Percentiles rank a stretch among this genome's conserved stretches.
Evolutionary conservation across 2,797 vertebrate species (phyloP).

Genomic region (Myotis planiceps): DNA sequence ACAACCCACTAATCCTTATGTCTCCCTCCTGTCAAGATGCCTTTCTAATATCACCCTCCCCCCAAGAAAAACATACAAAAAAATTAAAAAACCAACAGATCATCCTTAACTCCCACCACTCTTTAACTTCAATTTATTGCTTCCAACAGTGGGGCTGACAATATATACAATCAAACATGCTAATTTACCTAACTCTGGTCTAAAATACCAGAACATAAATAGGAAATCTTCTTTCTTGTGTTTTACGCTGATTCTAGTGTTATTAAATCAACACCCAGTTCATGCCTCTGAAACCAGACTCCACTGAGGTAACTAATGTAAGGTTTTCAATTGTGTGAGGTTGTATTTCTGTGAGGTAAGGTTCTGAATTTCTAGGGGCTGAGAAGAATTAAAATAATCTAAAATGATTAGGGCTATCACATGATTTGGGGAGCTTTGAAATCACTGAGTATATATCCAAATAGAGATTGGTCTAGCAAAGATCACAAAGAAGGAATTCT

Average conservation of each 20-base stretch:
- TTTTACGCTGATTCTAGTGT: neutral
- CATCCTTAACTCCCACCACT: neutral
- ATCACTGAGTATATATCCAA: neutral
- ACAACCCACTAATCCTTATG: neutral
- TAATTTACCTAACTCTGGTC: neutral
- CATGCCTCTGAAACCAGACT: neutral
- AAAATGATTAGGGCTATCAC: neutral
- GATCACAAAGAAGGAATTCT: neutral
- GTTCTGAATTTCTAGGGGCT: slow-evolving; percentile 7
- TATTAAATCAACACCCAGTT: neutral
- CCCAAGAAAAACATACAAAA: neutral
- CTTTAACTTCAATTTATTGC: slow-evolving; percentile 9
- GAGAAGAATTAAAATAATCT: slow-evolving; percentile 5
- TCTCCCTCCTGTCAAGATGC: neutral
- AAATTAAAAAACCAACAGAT: neutral
- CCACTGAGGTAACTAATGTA: neutral
- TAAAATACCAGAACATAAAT: neutral
- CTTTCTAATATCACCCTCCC: neutral
- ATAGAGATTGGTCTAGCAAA: neutral
- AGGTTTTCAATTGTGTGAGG: neutral
- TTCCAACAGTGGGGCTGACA: neutral
- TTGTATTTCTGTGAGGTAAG: neutral
- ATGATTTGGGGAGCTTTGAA: neutral
- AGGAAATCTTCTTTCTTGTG: neutral
- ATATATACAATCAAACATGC: neutral